Evolutionary conservation across 2,888 invertebrate genomes (phyloP), one percentile per base, ranked within the genome.

Genomic region (Notodonta dromedarius): DNA sequence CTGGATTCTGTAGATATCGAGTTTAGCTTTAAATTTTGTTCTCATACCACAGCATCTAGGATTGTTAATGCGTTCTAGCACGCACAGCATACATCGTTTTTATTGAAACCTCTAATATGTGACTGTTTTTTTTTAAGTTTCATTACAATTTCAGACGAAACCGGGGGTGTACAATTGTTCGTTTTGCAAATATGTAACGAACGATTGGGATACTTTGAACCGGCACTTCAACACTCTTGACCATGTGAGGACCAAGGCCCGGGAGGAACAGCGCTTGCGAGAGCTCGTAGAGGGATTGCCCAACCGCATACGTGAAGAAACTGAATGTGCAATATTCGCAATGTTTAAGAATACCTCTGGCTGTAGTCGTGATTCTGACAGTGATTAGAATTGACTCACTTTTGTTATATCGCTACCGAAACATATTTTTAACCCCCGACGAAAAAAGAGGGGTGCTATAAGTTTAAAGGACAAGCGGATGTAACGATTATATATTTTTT

Each of bases 111-210:
- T 3, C 35, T 35, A 35, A 35, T 5, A 35, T 35, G 4, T 42
- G 40, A 8, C 9, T 40, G 7, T n/a, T 46, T 13, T 46, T 5
- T 4, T n/a, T 5, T n/a, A n/a, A 13, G 13, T n/a, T 2, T 46
- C 12, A n/a, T 46, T 6, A 46, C n/a, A 1, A n/a, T 46, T 46
- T 46, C 46, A 46, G 46, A n/a, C 46, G n/a, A 46, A 46, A 46
- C 46, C 46, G 46, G 46, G 46, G 1, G n/a, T 46, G 5, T 46
- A 46, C 57, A 64, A 55, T 63, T 59, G 61, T 35, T 61, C 46
- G 46, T 46, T 46, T 7, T 46, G 46, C 46, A 46, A 46, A 13
- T 46, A 46, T 46, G 46, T 46, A 5, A n/a, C 46, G 46, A 46
- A 46, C 7, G 46, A 46, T 46, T 46, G 46, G 46, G 46, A 13